Evolutionary conservation across 2,113 vertebrate genomes (phyloP).

Genomic region (mouse (Mus musculus)): GRCm39 chr12:24535001-24535500

Average conservation of each 20-base stretch:
- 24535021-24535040: not conserved
- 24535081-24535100: not conserved
- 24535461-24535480: not conserved
- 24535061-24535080: not conserved
- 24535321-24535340: not conserved
- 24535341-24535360: not conserved
- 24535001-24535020: not conserved
- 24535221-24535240: not conserved
- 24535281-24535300: not conserved
- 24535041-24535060: not conserved
- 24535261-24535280: not conserved
- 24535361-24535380: not conserved
- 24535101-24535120: not conserved
- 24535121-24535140: not conserved
- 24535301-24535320: not conserved
- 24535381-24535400: not conserved
- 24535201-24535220: not conserved
- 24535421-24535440: not conserved
- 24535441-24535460: not conserved
- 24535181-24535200: not conserved
- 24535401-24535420: not conserved
- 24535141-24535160: not conserved
- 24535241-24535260: not conserved
- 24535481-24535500: constrained; percentile 25
- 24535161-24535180: not conserved